phyloP scores from a whole-genome alignment of 2,888 invertebrate species.

The Epistrophe grossulariae region DNA sequence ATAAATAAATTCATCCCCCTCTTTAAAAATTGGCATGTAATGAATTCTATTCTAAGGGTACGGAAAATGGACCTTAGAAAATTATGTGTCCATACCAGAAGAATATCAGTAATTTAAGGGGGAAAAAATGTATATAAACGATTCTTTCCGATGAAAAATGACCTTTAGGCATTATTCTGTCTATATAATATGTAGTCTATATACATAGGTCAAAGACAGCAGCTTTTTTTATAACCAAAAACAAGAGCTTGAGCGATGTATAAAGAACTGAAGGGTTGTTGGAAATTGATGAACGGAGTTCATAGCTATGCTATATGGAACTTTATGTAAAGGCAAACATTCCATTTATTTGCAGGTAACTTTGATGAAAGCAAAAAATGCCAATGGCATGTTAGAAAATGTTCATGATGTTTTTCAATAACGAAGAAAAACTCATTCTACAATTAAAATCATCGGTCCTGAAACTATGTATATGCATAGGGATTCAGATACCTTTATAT shows the following conservation, averaged over 20 bases:
- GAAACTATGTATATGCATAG: too few species aligned
- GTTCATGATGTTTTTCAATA: neutral
- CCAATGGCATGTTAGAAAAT: neutral
- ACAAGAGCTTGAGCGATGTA: neutral
- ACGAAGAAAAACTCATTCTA: neutral
- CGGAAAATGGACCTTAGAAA: too few species aligned
- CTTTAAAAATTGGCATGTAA: too few species aligned
- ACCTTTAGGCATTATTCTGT: too few species aligned
- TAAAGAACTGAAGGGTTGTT: neutral
- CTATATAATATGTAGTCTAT: too few species aligned
- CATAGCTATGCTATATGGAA: neutral
- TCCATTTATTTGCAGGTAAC: neutral
- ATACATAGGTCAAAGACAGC: neutral
- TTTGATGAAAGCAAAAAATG: neutral
- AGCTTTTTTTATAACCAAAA: neutral
- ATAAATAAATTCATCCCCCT: too few species aligned
- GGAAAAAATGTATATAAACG: neutral
- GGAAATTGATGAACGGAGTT: neutral
- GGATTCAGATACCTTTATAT: neutral
- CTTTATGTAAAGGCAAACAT: neutral
- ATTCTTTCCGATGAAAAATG: too few species aligned
- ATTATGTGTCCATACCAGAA: too few species aligned
- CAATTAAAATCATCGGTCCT: neutral
- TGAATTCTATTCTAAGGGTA: too few species aligned
- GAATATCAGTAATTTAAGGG: neutral